phyloP scores from a whole-genome alignment of 2,797 vertebrate genomes.

The Sitta carolinensis region DNA sequence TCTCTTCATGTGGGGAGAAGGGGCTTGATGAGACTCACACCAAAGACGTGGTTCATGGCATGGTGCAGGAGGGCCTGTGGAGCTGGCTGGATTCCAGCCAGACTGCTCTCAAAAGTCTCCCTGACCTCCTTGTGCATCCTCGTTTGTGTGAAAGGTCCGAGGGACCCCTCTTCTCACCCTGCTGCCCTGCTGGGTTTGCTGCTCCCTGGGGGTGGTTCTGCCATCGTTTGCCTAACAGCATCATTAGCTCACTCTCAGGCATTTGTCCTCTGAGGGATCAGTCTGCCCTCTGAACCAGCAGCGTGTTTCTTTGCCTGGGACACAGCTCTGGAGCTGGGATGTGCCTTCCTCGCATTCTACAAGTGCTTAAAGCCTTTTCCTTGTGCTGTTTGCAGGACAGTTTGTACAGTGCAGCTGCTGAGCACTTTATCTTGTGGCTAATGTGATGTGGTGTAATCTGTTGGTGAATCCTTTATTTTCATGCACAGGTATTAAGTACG shows the following conservation, averaged over 20 bases:
- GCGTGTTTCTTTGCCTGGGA: neutral
- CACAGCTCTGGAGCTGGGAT: neutral
- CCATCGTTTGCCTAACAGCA: neutral
- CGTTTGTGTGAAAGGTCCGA: neutral
- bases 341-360: neutral
- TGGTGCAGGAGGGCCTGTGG: neutral
- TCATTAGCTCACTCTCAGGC: neutral
- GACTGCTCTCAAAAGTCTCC: neutral
- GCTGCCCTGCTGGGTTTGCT: neutral
- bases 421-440: neutral
- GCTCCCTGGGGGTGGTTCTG: neutral
- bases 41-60: accelerated
- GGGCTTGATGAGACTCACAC: neutral
- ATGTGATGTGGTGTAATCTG: neutral
- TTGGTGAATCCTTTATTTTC: neutral
- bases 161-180: neutral
- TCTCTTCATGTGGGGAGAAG: neutral
- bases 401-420: neutral
- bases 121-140: neutral
- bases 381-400: neutral
- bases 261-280: accelerated
- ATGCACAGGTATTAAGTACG: neutral
- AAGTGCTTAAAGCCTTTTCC: neutral
- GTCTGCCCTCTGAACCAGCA: neutral
- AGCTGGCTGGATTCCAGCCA: neutral